A percentile compares a stretch with the other conserved stretches of the same genome.
phyloP scores from a whole-genome alignment of 1,140 invertebrate species.

The Trichoplusia ni region DNA sequence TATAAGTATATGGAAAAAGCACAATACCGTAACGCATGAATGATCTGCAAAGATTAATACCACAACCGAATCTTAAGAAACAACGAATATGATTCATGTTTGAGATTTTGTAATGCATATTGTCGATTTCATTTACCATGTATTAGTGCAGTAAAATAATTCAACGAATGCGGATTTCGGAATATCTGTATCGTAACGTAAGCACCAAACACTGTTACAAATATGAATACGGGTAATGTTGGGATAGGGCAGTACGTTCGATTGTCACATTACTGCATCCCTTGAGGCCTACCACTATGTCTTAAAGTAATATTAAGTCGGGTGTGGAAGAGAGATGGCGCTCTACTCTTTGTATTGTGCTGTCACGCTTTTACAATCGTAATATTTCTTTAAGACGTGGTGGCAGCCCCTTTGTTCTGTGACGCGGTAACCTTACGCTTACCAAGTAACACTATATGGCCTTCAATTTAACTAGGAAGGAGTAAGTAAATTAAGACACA shows the following conservation, averaged over 20 bases:
- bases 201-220: neutral
- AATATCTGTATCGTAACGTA: neutral
- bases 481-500: constrained; percentile 55
- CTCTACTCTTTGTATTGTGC: too few species aligned
- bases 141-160: constrained; percentile 1
- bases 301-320: too few species aligned
- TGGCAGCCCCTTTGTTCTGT: too few species aligned
- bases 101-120: constrained; percentile 26
- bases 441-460: constrained; percentile 49
- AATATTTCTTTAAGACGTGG: too few species aligned
- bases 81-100: constrained; percentile 40
- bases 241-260: neutral
- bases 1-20: too few species aligned
- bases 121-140: constrained; percentile 9
- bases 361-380: too few species aligned
- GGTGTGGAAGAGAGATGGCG: too few species aligned
- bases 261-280: too few species aligned
- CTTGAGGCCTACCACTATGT: too few species aligned
- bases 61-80: constrained; percentile 25
- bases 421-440: neutral
- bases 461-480: constrained; percentile 46
- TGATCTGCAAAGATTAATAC: neutral
- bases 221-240: neutral
- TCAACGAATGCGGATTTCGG: constrained; percentile 10
- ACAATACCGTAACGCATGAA: too few species aligned